Evolutionary conservation across 2,797 vertebrate species (phyloP).

Genomic region (Crypturellus tataupa): DNA sequence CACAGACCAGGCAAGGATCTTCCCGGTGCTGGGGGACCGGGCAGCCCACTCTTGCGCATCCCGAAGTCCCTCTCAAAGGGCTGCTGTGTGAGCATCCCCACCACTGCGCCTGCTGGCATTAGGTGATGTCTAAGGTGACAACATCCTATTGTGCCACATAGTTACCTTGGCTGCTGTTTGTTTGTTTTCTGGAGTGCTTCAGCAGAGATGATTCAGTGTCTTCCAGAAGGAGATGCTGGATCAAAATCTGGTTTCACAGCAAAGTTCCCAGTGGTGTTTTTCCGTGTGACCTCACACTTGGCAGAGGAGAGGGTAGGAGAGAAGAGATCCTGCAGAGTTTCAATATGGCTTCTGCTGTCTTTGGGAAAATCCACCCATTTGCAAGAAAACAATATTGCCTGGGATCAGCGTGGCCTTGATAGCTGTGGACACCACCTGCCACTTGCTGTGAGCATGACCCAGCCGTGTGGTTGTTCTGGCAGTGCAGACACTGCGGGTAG

Average conservation of each 20-base stretch:
- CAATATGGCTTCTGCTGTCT: neutral
- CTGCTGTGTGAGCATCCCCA: accelerated
- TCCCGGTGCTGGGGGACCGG: neutral
- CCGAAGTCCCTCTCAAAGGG: neutral
- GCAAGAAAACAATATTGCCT: neutral
- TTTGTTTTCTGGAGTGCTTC: conserved; percentile 6
- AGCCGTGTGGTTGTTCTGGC: neutral
- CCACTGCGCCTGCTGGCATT: neutral
- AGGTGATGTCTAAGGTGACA: neutral
- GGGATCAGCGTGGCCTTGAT: neutral
- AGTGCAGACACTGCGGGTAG: neutral
- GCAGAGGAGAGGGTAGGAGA: neutral
- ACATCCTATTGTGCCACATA: neutral
- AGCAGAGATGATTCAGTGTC: neutral
- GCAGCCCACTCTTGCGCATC: accelerated
- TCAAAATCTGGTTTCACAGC: neutral
- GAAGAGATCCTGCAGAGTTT: neutral
- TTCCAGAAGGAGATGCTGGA: conserved; percentile 4
- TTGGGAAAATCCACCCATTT: neutral
- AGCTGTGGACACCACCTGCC: neutral
- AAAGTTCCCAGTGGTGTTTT: neutral
- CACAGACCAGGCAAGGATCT: neutral
- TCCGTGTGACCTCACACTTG: neutral
- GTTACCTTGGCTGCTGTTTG: neutral
- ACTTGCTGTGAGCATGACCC: neutral